These are phyloP conservation scores for Lasaia peninsularis DNA, from an alignment of 1,140 invertebrate species.

Conservation along the genomic window DNA sequence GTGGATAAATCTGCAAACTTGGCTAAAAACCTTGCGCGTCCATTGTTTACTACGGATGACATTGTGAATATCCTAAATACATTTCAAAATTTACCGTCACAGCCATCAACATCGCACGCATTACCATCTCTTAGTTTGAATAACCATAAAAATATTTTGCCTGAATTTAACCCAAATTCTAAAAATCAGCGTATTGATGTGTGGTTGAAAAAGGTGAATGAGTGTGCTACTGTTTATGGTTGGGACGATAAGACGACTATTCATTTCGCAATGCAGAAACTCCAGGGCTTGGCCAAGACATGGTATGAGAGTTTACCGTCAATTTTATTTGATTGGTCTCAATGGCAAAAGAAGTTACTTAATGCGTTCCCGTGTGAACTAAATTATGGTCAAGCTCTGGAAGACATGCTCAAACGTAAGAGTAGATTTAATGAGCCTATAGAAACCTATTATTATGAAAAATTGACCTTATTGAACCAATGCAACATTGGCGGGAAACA, in stretches of 20 bases:
- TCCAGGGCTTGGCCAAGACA: slow-evolving; percentile 29
- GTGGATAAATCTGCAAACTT: not conserved
- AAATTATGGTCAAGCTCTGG: slow-evolving; percentile 21
- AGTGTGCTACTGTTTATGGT: slow-evolving; percentile 31
- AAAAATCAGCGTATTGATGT: slow-evolving; percentile 26
- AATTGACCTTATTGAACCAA: slow-evolving; percentile 29
- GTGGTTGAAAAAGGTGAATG: slow-evolving; percentile 30
- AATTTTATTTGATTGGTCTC: slow-evolving; percentile 28
- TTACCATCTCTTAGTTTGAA: slow-evolving; percentile 1
- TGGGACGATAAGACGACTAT: slow-evolving; percentile 30
- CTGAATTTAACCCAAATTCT: slow-evolving; percentile 24
- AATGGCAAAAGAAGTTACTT: slow-evolving; percentile 34
- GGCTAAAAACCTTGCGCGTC: not conserved
- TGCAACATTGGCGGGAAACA: slow-evolving; percentile 31
- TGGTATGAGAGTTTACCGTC: slow-evolving; percentile 31
- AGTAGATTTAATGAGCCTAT: slow-evolving; percentile 32
- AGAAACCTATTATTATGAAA: slow-evolving; percentile 36
- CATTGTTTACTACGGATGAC: slow-evolving; percentile 23
- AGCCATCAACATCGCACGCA: slow-evolving; percentile 10
- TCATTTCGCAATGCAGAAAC: slow-evolving; percentile 34
- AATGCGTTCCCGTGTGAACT: slow-evolving; percentile 29
- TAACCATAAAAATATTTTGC: slow-evolving; percentile 26
- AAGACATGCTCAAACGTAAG: slow-evolving; percentile 32
- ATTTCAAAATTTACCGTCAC: slow-evolving; percentile 12
- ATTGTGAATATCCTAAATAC: slow-evolving; percentile 22